Conservation (phyloP, 2,797 vertebrate species). For the Echeneis naucrates region DNA sequence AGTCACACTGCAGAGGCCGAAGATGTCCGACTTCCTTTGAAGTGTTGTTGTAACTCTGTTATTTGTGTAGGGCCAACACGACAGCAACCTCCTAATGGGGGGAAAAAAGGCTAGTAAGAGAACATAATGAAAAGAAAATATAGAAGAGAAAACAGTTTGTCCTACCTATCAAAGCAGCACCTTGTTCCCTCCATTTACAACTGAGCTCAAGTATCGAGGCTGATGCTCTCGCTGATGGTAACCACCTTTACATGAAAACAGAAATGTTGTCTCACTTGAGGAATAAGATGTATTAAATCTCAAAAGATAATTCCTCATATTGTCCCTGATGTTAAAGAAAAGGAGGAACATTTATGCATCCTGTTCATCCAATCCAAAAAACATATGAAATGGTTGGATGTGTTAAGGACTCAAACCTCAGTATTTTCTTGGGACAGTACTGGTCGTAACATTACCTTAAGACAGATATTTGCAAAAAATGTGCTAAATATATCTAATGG, state of each 20-base stretch:
- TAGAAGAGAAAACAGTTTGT: not conserved
- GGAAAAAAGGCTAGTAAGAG: constrained; percentile 11
- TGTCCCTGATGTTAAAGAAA: not conserved
- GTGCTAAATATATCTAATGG: too few species aligned
- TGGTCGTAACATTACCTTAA: too few species aligned
- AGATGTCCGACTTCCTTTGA: constrained; percentile 50
- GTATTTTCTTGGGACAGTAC: too few species aligned
- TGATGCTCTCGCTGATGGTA: constrained; percentile 26
- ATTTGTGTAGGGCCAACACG: constrained; percentile 79
- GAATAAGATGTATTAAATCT: not conserved
- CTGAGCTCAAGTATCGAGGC: constrained; percentile 64
- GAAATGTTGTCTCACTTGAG: not conserved
- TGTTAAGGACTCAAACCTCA: too few species aligned
- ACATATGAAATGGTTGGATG: too few species aligned
- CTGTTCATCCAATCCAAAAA: too few species aligned
- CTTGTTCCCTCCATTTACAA: constrained; percentile 80
- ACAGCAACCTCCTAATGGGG: constrained; percentile 86
- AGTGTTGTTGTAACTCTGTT: constrained; percentile 59
- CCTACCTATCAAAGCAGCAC: constrained; percentile 86
- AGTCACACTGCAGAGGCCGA: not conserved
- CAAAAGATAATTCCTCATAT: not conserved
- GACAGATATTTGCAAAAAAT: too few species aligned
- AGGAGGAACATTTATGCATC: not conserved
- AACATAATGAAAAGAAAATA: not conserved
- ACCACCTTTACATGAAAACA: constrained; percentile 71